Conservation (phyloP, 2,113 vertebrate genomes). For the Ameiurus melas region DNA sequence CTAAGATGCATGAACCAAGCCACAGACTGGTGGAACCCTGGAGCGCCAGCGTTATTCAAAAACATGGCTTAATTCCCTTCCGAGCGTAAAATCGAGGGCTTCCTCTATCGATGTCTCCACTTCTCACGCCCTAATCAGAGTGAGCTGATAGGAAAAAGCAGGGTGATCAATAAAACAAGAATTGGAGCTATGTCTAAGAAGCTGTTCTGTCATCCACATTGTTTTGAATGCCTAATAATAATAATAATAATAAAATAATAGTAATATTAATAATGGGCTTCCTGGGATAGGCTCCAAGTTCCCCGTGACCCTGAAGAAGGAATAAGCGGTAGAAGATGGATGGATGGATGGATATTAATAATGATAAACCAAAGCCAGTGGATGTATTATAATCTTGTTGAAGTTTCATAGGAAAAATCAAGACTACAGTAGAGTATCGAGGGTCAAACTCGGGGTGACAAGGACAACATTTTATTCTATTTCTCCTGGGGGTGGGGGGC, state of each 20-base stretch:
- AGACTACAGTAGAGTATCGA: too few species aligned
- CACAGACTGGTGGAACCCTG: constrained; percentile 43
- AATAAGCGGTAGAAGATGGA: too few species aligned
- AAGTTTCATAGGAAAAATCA: too few species aligned
- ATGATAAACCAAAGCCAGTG: neutral
- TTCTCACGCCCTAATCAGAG: constrained; percentile 36
- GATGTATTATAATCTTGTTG: too few species aligned
- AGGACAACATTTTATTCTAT: neutral
- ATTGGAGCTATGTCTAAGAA: neutral
- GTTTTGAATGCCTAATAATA: neutral
- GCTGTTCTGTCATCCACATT: neutral
- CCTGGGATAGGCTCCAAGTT: too few species aligned
- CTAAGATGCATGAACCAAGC: constrained; percentile 56
- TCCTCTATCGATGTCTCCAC: constrained; percentile 48
- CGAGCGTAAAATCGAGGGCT: constrained; percentile 25
- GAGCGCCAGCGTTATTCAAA: constrained; percentile 48
- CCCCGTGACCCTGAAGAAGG: too few species aligned
- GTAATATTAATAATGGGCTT: too few species aligned
- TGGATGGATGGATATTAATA: too few species aligned
- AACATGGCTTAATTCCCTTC: constrained; percentile 49
- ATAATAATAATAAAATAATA: neutral
- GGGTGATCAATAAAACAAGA: neutral
- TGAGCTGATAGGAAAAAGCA: neutral
- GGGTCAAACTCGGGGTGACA: neutral
- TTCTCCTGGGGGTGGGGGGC: neutral